Conservation (phyloP, 2,113 vertebrate species). For the Ciconia boyciana region DNA sequence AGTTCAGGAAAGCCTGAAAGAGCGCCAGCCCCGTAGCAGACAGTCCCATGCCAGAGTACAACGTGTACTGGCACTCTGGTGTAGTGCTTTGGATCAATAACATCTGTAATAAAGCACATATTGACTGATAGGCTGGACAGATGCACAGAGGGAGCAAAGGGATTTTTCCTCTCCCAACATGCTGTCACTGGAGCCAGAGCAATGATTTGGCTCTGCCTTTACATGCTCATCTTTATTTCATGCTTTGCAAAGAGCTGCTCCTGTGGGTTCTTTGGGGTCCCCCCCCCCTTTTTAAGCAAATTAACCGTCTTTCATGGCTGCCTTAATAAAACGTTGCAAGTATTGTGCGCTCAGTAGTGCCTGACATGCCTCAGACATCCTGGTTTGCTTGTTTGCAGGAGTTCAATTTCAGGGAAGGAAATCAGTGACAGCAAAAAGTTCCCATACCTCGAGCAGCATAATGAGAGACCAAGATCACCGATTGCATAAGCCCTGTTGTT, state of each 20-base stretch:
- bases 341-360: background rate
- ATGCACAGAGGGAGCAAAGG: background rate
- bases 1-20: background rate
- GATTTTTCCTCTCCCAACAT: background rate
- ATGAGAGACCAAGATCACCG: background rate
- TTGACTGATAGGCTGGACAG: background rate
- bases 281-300: background rate
- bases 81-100: background rate
- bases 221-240: background rate
- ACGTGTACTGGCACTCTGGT: background rate
- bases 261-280: background rate
- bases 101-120: background rate
- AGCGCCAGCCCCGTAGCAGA: background rate
- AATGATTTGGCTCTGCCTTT: background rate
- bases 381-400: background rate
- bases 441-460: rapidly evolving
- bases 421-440: background rate
- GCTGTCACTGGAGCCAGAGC: background rate
- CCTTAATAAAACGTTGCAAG: background rate
- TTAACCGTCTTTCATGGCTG: background rate
- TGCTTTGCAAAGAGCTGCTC: background rate
- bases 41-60: background rate
- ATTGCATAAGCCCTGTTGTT: background rate
- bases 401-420: background rate
- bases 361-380: background rate